phyloP scores from a whole-genome alignment of 2,113 vertebrate species.

The Datnioides undecimradiatus region DNA sequence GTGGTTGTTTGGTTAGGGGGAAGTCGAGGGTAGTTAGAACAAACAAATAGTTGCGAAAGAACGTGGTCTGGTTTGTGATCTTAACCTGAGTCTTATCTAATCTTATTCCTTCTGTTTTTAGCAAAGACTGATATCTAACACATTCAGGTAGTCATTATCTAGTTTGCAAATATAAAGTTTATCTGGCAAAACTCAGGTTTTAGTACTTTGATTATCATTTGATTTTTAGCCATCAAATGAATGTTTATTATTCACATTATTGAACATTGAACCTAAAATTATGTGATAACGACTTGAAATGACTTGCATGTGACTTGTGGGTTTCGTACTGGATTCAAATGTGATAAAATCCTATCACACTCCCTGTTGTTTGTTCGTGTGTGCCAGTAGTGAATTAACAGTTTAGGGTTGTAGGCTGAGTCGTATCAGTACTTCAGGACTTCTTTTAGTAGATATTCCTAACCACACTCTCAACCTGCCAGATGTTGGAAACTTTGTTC shows the following conservation, averaged over 20 bases:
- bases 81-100: neutral
- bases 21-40: conserved; percentile 2
- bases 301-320: neutral
- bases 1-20: conserved; percentile 62
- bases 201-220: neutral
- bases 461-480: neutral
- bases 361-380: neutral
- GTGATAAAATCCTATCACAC: neutral
- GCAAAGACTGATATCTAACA: neutral
- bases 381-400: neutral
- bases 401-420: neutral
- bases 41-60: conserved; percentile 4
- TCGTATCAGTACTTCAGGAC: neutral
- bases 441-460: neutral
- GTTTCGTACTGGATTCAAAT: neutral
- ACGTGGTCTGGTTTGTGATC: neutral
- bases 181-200: neutral
- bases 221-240: neutral
- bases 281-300: neutral
- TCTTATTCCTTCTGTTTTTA: too few relatives aligned
- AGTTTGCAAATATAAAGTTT: neutral
- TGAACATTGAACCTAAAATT: neutral
- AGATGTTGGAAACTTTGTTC: neutral
- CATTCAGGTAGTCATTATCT: neutral
- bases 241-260: neutral